These are phyloP conservation scores for Fregetta grallaria DNA, from an alignment of 2,113 vertebrate species.

Conservation along the genomic window DNA sequence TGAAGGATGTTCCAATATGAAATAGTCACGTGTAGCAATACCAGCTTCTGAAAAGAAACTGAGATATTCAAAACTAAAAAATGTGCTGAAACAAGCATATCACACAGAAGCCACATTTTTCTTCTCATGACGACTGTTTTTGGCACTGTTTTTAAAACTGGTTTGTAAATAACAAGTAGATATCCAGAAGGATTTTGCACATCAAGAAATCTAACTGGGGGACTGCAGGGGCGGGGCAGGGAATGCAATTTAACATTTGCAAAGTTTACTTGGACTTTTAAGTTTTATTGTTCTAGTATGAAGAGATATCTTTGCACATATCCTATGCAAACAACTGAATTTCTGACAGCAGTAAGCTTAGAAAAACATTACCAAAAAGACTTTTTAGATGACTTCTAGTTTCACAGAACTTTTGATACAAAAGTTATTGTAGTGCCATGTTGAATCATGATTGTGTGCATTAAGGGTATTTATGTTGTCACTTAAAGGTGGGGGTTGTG, in stretches of 20 bases:
- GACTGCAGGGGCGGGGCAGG: accelerated
- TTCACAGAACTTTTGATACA: not conserved
- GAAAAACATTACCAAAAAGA: not conserved
- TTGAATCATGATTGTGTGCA: not conserved
- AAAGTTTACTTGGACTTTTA: not conserved
- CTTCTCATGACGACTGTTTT: not conserved
- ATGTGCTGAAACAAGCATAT: not conserved
- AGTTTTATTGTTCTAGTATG: not conserved
- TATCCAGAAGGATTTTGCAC: not conserved
- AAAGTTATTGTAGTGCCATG: not conserved
- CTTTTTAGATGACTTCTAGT: not conserved
- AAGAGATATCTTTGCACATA: not conserved
- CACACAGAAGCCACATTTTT: not conserved
- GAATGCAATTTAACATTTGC: not conserved
- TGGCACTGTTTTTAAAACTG: not conserved
- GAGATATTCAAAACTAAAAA: not conserved
- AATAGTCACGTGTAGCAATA: not conserved
- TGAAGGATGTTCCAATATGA: not conserved
- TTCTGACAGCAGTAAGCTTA: not conserved
- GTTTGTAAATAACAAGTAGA: not conserved
- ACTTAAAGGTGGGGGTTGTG: not conserved
- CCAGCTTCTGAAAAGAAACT: not conserved
- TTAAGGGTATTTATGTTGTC: not conserved
- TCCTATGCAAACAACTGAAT: not conserved
- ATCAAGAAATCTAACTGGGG: not conserved